phyloP scores from a whole-genome alignment of 2,888 invertebrate genomes.

The Amorpha juglandis region DNA sequence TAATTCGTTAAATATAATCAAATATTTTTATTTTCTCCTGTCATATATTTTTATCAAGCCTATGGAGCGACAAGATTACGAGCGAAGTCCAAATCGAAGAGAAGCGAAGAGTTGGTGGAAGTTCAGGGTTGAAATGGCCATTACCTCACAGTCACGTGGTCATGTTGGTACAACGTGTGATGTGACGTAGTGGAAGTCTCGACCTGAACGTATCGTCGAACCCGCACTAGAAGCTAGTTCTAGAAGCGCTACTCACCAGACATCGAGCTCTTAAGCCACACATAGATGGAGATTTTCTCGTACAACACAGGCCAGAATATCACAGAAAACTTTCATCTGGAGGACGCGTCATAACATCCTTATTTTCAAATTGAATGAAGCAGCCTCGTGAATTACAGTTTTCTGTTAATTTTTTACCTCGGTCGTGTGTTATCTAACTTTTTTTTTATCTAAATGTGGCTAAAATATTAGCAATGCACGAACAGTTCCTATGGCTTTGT shows the following conservation, averaged over 20 bases:
- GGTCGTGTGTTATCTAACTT: no score
- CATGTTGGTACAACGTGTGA: conserved; percentile 79
- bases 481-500: neutral
- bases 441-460: no score
- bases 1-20: no score
- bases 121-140: conserved; percentile 81
- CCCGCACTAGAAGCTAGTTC: neutral
- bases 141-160: conserved; percentile 84
- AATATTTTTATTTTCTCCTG: neutral
- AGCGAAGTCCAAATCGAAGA: conserved; percentile 3
- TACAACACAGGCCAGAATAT: no score
- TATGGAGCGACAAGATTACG: neutral
- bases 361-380: no score
- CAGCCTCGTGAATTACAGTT: no score
- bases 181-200: conserved; percentile 84
- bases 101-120: conserved; percentile 43
- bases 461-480: neutral
- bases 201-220: conserved; percentile 57
- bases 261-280: neutral
- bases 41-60: neutral
- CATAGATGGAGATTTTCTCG: no score
- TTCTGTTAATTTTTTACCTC: neutral
- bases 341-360: no score
- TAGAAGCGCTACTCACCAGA: neutral
- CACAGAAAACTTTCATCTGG: no score